Base-by-base conservation (phyloP, 2,797 vertebrate genomes). In the Betta splendens region DNA sequence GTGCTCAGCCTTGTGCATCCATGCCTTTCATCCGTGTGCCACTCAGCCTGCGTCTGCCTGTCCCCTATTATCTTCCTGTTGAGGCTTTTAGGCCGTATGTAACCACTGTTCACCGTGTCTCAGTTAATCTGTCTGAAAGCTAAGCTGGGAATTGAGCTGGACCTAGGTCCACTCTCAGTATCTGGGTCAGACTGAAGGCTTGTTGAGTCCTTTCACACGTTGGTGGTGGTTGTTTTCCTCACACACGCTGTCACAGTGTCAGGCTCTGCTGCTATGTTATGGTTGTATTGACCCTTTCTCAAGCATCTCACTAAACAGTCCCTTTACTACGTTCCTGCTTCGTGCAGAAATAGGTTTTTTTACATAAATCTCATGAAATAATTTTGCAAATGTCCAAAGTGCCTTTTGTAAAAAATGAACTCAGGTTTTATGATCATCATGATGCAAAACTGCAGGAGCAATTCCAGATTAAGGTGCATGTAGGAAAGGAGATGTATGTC, bases 401-500 rank as follows among this genome's bases (percentile, higher is more conserved):
- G 37, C 50, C 43, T 81, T 63, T 67, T 29, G 50, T 42, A 23
- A 47, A 55, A 65, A 64, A 67, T 58, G 2, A 0, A 28, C 54
- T 63, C 2, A 0, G 25, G 43, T 28, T 46, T 61, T 25, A 11
- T 65, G 58, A 65, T 2, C 4, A 64, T 48, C n/a, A 52, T 47
- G 38, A 15, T 69, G 60, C 72, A 69, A 69, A 59, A 28, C 16
- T 71, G 60, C 58, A 53, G 68, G 37, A 64, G 69, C 44, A 50
- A 81, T 75, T 64, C 40, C 48, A 66, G 78, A 83, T 83, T 70
- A 72, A 64, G 54, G 59, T 56, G 57, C 57, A 45, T 33, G 20
- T 48, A 36, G 42, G 38, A 51, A 61, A 71, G 37, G 32, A 64
- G 60, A 54, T 65, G 56, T 42, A 11, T 44, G 44, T 80, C 64